Percentiles rank a stretch among this genome's conserved stretches.
phyloP scores from a whole-genome alignment of 2,888 invertebrate species.

The Limnephilus marmoratus region DNA sequence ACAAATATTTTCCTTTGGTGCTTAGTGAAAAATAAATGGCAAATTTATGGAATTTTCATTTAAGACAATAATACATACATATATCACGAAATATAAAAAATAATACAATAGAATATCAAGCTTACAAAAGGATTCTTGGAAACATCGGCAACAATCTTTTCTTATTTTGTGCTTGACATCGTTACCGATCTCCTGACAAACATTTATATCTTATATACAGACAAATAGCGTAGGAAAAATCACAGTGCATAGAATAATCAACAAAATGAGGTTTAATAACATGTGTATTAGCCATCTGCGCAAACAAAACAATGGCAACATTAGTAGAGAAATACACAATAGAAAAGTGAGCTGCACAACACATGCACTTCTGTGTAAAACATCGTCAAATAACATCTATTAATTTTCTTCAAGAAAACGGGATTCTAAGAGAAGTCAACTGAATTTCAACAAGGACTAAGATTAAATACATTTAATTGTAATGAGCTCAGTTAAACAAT shows the following conservation, averaged over 20 bases:
- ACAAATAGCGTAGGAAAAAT: conserved; percentile 35
- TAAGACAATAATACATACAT: conserved; percentile 27
- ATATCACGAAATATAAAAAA: conserved; percentile 19
- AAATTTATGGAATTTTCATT: conserved; percentile 33
- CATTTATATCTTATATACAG: conserved; percentile 8
- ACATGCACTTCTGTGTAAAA: background rate
- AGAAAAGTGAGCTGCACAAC: conserved; percentile 25
- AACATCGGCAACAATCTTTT: background rate
- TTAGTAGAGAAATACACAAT: conserved; percentile 14
- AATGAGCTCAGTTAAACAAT: conserved; percentile 60
- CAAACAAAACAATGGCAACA: conserved; percentile 42
- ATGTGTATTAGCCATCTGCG: conserved; percentile 7
- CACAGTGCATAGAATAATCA: conserved; percentile 39
- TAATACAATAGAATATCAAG: conserved; percentile 13
- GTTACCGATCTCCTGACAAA: background rate
- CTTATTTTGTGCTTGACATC: conserved; percentile 37
- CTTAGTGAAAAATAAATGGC: conserved; percentile 19
- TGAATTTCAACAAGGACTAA: conserved; percentile 56
- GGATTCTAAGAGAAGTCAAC: conserved; percentile 13
- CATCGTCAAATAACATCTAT: conserved; percentile 19
- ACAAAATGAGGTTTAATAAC: conserved; percentile 4
- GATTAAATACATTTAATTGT: conserved; percentile 48
- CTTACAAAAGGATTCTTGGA: conserved; percentile 4
- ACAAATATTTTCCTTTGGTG: conserved; percentile 13
- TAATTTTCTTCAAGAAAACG: conserved; percentile 21